Evolutionary conservation across 1,140 invertebrate species (phyloP).

Genomic region (Hylaeus volcanicus): DNA sequence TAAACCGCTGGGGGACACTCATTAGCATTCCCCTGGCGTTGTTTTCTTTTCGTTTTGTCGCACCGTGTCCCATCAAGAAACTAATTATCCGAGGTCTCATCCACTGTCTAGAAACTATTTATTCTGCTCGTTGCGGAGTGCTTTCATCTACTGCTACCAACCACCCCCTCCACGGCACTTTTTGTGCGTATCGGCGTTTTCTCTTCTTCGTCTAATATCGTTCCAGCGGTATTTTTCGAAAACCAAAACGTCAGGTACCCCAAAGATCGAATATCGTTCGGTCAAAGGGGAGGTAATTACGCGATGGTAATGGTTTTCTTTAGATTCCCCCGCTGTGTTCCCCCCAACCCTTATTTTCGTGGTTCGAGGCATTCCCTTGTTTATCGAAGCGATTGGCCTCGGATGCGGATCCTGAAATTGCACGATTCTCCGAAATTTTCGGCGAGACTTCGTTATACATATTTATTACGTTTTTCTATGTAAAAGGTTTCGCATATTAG

Average conservation of each 20-base stretch:
- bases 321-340: neutral
- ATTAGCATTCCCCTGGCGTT: slow-evolving; percentile 56
- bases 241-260: neutral
- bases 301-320: slow-evolving; percentile 25
- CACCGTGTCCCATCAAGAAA: slow-evolving; percentile 69
- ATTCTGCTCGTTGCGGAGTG: slow-evolving; percentile 44
- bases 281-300: slow-evolving; percentile 11
- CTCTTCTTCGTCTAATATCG: neutral
- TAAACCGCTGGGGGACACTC: slow-evolving; percentile 40
- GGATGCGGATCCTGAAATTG: neutral
- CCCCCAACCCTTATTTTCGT: neutral
- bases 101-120: slow-evolving; percentile 57
- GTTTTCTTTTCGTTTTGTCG: slow-evolving; percentile 51
- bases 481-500: no score
- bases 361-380: neutral
- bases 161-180: neutral
- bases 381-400: neutral
- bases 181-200: neutral
- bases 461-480: neutral
- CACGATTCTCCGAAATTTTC: neutral
- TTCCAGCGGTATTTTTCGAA: slow-evolving; percentile 32
- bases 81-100: slow-evolving; percentile 70
- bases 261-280: neutral
- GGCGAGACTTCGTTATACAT: neutral
- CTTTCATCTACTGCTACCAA: slow-evolving; percentile 45